A percentile compares a stretch with the other conserved stretches of the same genome.
Conservation (phyloP, 2,113 vertebrate species). For the Hippopotamus amphibius region DNA sequence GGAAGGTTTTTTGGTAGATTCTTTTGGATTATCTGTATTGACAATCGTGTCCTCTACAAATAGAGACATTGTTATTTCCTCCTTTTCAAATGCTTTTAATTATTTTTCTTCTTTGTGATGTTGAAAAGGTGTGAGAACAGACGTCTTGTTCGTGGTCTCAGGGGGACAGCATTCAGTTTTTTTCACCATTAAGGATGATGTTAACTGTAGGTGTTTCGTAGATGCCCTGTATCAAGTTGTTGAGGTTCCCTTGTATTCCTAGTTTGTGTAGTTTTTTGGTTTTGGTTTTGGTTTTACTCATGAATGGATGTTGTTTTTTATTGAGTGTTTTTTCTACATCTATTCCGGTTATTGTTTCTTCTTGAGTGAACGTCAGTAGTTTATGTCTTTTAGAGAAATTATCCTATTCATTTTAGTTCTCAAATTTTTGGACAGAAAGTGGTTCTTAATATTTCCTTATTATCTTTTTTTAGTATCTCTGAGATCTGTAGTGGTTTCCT, state of each 20-base stretch:
- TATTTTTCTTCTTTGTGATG: not conserved
- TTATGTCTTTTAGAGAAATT: not conserved
- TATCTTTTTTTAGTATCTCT: not conserved
- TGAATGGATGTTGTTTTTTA: constrained; percentile 7
- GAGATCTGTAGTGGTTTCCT: not conserved
- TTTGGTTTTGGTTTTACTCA: not conserved
- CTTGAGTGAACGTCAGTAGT: not conserved
- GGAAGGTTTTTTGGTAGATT: not conserved
- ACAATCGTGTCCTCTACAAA: not conserved
- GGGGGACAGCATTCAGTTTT: not conserved
- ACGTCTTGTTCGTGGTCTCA: not conserved
- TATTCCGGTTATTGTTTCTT: not conserved
- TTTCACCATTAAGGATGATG: not conserved
- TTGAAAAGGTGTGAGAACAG: not conserved
- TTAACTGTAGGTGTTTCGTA: not conserved
- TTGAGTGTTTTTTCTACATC: not conserved
- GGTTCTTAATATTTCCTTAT: constrained; percentile 1
- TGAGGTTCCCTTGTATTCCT: not conserved
- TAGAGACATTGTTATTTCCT: not conserved
- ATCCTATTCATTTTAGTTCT: not conserved
- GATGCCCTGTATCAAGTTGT: not conserved
- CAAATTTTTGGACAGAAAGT: not conserved
- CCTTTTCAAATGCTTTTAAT: not conserved
- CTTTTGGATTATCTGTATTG: not conserved
- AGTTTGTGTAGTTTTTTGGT: not conserved